phyloP scores from a whole-genome alignment of 2,797 vertebrate genomes.

The Syngnathus rostellatus region DNA sequence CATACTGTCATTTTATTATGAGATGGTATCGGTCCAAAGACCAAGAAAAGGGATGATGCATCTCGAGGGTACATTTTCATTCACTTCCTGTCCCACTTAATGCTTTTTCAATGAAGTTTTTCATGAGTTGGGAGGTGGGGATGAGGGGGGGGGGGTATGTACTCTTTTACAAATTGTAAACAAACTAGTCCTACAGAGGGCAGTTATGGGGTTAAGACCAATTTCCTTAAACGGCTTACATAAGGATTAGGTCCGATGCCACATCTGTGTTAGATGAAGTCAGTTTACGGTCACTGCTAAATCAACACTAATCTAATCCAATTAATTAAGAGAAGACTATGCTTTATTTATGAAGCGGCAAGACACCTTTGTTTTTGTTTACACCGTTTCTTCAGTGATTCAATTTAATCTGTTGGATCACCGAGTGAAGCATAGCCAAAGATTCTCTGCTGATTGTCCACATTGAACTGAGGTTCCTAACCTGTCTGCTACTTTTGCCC shows the following conservation, averaged over 20 bases:
- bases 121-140: not conserved
- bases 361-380: not conserved
- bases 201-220: slow-evolving; percentile 1
- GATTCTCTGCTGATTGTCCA: not conserved
- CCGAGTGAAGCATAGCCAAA: not conserved
- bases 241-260: slow-evolving; percentile 12
- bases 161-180: not conserved
- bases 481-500: not conserved
- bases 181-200: not conserved
- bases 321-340: slow-evolving; percentile 1
- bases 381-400: not conserved
- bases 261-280: slow-evolving; percentile 8
- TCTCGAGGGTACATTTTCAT: slow-evolving; percentile 24
- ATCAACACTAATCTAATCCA: slow-evolving; percentile 5
- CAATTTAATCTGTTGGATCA: not conserved
- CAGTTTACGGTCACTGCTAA: slow-evolving; percentile 18
- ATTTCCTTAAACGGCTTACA: slow-evolving; percentile 6
- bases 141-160: no score
- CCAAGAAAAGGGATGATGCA: not conserved
- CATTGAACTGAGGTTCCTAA: not conserved
- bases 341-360: not conserved
- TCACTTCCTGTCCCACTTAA: slow-evolving; percentile 26
- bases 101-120: slow-evolving; percentile 8
- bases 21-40: slow-evolving; percentile 4
- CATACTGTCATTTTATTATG: slow-evolving; percentile 14